Evolutionary conservation across 2,113 vertebrate genomes (phyloP), one percentile per base, ranked within the genome.

Genomic region (Cololabis saira): DNA sequence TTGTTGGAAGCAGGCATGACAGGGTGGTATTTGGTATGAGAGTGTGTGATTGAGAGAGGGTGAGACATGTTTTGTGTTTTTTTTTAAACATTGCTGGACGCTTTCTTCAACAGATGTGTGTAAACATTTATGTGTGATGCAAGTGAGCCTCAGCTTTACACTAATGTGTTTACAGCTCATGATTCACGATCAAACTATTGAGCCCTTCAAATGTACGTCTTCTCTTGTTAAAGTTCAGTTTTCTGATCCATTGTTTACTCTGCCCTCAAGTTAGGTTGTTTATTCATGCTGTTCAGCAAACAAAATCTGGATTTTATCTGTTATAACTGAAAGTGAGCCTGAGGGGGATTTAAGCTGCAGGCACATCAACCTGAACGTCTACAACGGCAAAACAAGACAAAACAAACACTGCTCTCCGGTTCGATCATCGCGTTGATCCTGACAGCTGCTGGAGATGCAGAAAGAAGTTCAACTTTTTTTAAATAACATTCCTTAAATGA

Each of bases 1-100:
- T 83, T 84, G 62, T 68, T 88, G 78, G 73, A 83, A 80, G 82
- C 65, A 76, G 51, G 62, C 68, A 62, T 84, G 80, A 76, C 71
- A 80, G 58, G 60, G 76, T 71, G 81, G 66, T 78, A 70, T 82
- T 76, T 65, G 49, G 49, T 55, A 30, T 61, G 47, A 24, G 17
- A 17, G 19, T 22, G 22, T 68, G 56, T 70, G 50, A 47, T 52
- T 18, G 52, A 45, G 30, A 53, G 60, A 51, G 49, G 22, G 24
- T 27, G 42, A 62, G 52, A 37, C 14, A 73, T 49, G 3, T 5
- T 52, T 66, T 64, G 18, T 17, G 16, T 12, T 44, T 14, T 44
- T 44, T n/a, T 9, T n/a, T 8, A 17, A 45, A 17, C 16, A 8
- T 45, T 11, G 33, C 6, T 37, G 7, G 53, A 53, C 44, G 17